These are phyloP conservation scores for Camptogramma bilineatum DNA, from an alignment of 2,888 invertebrate species.

Conservation along the genomic window DNA sequence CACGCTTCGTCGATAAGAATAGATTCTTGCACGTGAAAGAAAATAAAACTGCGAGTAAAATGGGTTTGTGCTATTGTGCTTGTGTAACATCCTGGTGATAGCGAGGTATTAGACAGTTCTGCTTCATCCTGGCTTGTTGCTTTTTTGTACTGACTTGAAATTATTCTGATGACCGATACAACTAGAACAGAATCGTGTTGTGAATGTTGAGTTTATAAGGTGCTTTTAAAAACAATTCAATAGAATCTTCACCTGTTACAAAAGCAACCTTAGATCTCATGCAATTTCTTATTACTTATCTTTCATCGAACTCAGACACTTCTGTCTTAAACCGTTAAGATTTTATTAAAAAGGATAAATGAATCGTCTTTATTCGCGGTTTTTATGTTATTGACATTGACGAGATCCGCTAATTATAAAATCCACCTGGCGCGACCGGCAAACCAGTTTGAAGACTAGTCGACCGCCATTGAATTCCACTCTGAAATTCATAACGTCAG, in stretches of 20 bases:
- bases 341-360: conserved; percentile 44
- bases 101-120: conserved; percentile 11
- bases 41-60: conserved; percentile 35
- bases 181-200: too few species aligned
- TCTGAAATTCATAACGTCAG: neutral
- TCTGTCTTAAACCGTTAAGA: conserved; percentile 13
- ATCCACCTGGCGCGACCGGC: conserved; percentile 55
- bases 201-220: too few species aligned
- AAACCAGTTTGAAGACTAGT: conserved; percentile 50
- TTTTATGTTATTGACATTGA: conserved; percentile 60
- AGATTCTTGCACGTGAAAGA: conserved; percentile 41
- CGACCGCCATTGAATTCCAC: conserved; percentile 21
- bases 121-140: conserved; percentile 2
- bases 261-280: too few species aligned
- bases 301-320: neutral
- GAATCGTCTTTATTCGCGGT: conserved; percentile 48
- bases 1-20: conserved; percentile 42
- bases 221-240: too few species aligned
- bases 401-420: conserved; percentile 56
- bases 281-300: too few species aligned
- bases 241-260: too few species aligned
- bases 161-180: too few species aligned
- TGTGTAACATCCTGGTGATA: conserved; percentile 30
- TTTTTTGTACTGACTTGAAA: neutral
- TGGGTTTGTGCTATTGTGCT: conserved; percentile 28